Conservation (phyloP, 2,113 vertebrate species). For the Anarhynchus alexandrinus region DNA sequence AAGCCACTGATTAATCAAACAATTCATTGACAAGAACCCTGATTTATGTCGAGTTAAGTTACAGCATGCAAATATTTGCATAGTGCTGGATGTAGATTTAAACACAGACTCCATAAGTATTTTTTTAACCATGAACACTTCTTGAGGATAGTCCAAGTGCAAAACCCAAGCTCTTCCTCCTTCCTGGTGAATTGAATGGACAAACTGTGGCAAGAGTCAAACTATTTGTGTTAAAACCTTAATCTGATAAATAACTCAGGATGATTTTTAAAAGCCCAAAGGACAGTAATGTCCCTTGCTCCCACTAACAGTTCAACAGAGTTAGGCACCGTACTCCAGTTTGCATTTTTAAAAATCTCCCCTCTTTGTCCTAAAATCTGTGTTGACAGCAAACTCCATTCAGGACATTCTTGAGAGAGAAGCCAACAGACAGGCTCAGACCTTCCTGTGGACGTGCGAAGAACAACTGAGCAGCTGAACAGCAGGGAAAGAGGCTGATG, state of each 20-base stretch:
- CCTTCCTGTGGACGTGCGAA: neutral
- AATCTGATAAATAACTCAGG: neutral
- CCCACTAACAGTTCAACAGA: neutral
- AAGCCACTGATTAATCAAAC: slow-evolving; percentile 40
- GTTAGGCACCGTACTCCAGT: neutral
- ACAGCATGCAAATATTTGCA: slow-evolving; percentile 38
- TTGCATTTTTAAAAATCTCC: neutral
- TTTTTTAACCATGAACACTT: neutral
- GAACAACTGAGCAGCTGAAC: neutral
- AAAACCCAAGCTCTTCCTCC: slow-evolving; percentile 14
- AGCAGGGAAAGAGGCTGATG: neutral
- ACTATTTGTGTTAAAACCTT: neutral
- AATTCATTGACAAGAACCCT: slow-evolving; percentile 33
- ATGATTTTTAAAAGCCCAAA: neutral
- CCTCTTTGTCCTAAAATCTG: slow-evolving; percentile 26
- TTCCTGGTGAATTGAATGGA: neutral
- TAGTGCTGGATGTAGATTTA: slow-evolving; percentile 1
- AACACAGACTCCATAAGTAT: neutral
- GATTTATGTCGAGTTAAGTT: neutral
- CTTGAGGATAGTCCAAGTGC: neutral
- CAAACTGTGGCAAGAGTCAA: neutral
- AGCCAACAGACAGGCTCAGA: neutral
- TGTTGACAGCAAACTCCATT: slow-evolving; percentile 11
- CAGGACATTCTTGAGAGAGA: neutral
- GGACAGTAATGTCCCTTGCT: neutral